Evolutionary conservation across 2,888 invertebrate species (phyloP).

Genomic region (Zaprionus obscuricornis): DNA sequence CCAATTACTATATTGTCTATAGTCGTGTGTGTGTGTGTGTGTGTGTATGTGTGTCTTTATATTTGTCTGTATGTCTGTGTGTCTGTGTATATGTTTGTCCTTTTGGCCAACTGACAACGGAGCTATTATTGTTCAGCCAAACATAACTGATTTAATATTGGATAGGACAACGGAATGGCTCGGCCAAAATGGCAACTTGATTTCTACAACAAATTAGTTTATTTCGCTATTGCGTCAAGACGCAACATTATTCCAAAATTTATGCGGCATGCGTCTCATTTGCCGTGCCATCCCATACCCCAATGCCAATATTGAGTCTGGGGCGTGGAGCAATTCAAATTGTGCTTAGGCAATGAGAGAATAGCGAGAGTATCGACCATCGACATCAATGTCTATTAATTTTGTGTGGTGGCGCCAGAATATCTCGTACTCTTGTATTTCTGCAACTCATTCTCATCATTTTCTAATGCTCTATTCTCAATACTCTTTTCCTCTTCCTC

Average conservation of each 20-base stretch:
- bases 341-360: conserved; percentile 8
- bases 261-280: conserved; percentile 33
- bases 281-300: too few species aligned
- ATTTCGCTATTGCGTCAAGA: conserved; percentile 52
- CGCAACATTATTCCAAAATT: conserved; percentile 44
- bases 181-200: conserved; percentile 55
- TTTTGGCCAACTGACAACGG: conserved; percentile 8
- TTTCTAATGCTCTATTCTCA: too few species aligned
- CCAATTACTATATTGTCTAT: conserved; percentile 64
- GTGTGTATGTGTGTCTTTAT: conserved; percentile 15
- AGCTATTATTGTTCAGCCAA: conserved; percentile 52
- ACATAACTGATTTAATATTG: conserved; percentile 67
- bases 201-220: conserved; percentile 66
- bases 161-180: conserved; percentile 48
- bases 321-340: background rate
- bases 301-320: too few species aligned
- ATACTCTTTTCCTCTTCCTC: too few species aligned
- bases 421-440: too few species aligned
- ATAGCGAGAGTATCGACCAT: conserved; percentile 6
- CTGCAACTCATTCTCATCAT: too few species aligned
- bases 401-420: conserved; percentile 50
- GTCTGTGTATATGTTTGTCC: background rate
- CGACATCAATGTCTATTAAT: conserved; percentile 41
- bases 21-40: conserved; percentile 10
- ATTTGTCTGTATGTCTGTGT: too few species aligned